Conservation (phyloP, 2,113 vertebrate genomes). For the Corythornis cristatus region DNA sequence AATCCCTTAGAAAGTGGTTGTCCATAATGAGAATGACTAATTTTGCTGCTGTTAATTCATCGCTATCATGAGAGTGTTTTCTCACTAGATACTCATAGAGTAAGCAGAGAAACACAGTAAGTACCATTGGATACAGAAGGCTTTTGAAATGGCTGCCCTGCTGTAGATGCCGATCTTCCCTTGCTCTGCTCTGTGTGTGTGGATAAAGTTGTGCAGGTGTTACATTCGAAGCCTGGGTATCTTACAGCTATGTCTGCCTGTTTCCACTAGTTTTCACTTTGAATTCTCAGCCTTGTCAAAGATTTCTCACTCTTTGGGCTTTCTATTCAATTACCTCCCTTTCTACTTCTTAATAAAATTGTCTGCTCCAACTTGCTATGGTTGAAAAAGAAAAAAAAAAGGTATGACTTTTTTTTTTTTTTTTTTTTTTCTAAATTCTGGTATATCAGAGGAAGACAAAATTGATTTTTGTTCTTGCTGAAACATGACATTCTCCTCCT, state of each 20-base stretch:
- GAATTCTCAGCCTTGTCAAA: neutral
- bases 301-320: neutral
- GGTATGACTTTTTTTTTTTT: neutral
- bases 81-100: neutral
- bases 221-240: neutral
- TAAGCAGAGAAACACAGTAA: neutral
- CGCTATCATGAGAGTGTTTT: neutral
- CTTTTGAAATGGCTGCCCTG: neutral
- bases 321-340: neutral
- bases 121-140: neutral
- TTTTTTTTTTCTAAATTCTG: neutral
- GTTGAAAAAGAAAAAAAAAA: neutral
- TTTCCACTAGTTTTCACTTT: neutral
- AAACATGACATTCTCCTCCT: neutral
- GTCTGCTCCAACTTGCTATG: neutral
- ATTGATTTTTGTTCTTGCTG: neutral
- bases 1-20: neutral
- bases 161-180: neutral
- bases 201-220: neutral
- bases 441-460: neutral
- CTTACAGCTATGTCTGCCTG: neutral
- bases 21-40: neutral
- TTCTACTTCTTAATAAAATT: neutral
- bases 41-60: neutral
- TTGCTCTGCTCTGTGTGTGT: neutral